Evolutionary conservation across 2,888 invertebrate species (phyloP).

Genomic region (Drosophila stalkeri): DNA sequence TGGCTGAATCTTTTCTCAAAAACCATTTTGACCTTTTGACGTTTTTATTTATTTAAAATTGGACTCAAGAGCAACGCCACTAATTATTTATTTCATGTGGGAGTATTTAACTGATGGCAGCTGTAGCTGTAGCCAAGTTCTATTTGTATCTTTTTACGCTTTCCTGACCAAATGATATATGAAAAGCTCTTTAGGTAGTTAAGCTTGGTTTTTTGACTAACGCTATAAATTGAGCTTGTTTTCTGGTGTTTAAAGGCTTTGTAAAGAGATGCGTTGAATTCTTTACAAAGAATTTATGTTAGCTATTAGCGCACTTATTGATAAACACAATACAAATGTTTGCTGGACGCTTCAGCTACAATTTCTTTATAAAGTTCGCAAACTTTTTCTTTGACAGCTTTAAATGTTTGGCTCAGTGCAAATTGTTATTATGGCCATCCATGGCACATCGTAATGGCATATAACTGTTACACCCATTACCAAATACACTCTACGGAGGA

Average conservation of each 20-base stretch:
- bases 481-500: constrained; percentile 11
- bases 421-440: constrained; percentile 57
- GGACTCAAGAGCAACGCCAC: not conserved
- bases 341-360: not conserved
- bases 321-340: not conserved
- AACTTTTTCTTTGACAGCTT: constrained; percentile 28
- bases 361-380: constrained; percentile 20
- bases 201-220: constrained; percentile 10
- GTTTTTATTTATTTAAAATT: not conserved
- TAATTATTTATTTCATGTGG: not conserved
- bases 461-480: constrained; percentile 26
- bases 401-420: constrained; percentile 24
- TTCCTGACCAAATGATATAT: constrained; percentile 45
- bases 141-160: constrained; percentile 13
- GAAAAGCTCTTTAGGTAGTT: constrained; percentile 16
- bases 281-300: constrained; percentile 2
- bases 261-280: constrained; percentile 5
- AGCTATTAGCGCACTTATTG: not conserved
- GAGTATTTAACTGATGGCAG: constrained; percentile 10
- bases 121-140: constrained; percentile 1
- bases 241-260: constrained; percentile 10
- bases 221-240: constrained; percentile 17
- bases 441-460: constrained; percentile 45
- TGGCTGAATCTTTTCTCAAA: not conserved
- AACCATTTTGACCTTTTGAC: not conserved